Conservation (phyloP, 1,140 invertebrate genomes). For the Bombus pascuorum region DNA sequence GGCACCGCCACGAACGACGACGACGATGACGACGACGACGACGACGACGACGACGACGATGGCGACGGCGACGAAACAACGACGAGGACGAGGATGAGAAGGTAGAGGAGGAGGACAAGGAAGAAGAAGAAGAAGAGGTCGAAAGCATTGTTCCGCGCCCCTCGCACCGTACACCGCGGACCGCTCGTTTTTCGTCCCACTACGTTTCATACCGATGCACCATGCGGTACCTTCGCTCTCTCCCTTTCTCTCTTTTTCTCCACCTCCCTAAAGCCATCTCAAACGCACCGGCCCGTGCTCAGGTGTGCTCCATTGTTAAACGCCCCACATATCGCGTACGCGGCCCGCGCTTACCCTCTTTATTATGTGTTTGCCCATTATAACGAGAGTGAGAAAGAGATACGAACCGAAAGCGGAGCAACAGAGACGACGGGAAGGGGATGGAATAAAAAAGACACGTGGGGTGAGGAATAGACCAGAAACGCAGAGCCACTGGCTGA, state of each 20-base stretch:
- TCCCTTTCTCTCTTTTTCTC: neutral
- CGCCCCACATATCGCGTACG: constrained; percentile 72
- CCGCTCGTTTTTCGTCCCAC: constrained; percentile 60
- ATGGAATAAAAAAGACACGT: neutral
- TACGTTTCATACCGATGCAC: constrained; percentile 75
- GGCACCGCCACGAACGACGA: constrained; percentile 13
- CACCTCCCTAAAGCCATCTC: constrained; percentile 61
- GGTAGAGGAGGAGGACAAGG: constrained; percentile 49
- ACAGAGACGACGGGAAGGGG: neutral
- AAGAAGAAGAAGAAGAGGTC: constrained; percentile 55
- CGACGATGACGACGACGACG: neutral
- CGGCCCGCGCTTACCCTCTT: constrained; percentile 70
- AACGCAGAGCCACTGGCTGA: constrained; percentile 40
- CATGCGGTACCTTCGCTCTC: constrained; percentile 57
- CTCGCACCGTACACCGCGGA: constrained; percentile 24
- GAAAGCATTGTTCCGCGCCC: constrained; percentile 78
- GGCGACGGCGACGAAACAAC: constrained; percentile 26
- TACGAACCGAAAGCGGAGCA: neutral
- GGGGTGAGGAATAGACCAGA: constrained; percentile 23
- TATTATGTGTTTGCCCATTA: constrained; percentile 74
- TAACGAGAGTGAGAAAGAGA: constrained; percentile 46
- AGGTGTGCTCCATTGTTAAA: constrained; percentile 79
- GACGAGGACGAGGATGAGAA: constrained; percentile 49
- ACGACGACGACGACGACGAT: neutral
- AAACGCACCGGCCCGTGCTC: constrained; percentile 74